A percentile compares a stretch with the other conserved stretches of the same genome.
These are phyloP conservation scores for Sparidentex hasta DNA, from an alignment of 2,797 vertebrate genomes.

Conservation along the genomic window DNA sequence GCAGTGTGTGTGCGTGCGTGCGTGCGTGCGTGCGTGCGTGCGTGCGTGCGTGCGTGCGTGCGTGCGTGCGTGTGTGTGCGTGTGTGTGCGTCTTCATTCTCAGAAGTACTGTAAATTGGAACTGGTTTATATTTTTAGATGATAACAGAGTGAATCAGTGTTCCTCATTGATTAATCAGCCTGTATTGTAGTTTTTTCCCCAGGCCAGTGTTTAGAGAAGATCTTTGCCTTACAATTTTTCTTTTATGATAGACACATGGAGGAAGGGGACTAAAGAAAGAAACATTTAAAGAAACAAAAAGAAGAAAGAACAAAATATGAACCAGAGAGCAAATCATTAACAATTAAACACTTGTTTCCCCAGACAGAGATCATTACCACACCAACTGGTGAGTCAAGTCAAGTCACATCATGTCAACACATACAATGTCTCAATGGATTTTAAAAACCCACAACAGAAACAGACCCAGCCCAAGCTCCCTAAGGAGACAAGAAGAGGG, in stretches of 20 bases:
- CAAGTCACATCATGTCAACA: conserved; percentile 54
- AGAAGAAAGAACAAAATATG: background rate
- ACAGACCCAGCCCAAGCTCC: conserved; percentile 16
- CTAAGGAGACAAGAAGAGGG: background rate
- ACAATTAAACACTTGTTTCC: conserved; percentile 58
- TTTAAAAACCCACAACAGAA: conserved; percentile 21
- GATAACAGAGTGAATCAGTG: conserved; percentile 12
- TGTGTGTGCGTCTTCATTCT: conserved; percentile 10
- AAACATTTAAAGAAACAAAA: background rate
- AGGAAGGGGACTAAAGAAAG: background rate
- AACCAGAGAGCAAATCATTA: background rate
- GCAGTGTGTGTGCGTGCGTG: background rate
- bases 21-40: background rate
- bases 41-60: background rate
- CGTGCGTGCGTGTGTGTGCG: background rate
- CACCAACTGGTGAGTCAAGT: conserved; percentile 62
- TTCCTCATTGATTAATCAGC: conserved; percentile 50
- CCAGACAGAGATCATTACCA: conserved; percentile 50
- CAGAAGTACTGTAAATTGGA: conserved; percentile 24
- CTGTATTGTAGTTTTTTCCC: conserved; percentile 43
- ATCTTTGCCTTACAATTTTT: conserved; percentile 32
- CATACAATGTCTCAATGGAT: conserved; percentile 23
- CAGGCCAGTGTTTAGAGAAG: conserved; percentile 17
- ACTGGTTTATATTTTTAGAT: conserved; percentile 28
- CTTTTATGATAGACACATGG: background rate